A percentile compares a stretch with the other conserved stretches of the same genome.
phyloP scores from a whole-genome alignment of 1,140 invertebrate species.

The Samia ricini region DNA sequence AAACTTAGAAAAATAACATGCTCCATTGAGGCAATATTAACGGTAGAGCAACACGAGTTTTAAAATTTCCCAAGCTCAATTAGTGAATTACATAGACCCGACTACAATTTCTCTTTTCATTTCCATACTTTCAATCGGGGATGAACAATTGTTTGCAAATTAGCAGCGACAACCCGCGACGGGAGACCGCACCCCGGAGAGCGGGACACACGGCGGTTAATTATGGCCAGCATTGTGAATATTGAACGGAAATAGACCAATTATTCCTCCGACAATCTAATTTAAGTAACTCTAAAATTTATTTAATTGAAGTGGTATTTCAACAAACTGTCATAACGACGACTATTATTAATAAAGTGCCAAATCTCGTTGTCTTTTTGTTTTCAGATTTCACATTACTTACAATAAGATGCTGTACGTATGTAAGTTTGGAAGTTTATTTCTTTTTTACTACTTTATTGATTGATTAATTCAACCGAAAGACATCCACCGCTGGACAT shows the following conservation, averaged over 20 bases:
- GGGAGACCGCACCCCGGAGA: conserved; percentile 39
- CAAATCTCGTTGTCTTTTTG: too few species aligned
- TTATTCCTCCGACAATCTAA: background rate
- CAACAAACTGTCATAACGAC: background rate
- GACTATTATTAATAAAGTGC: too few species aligned
- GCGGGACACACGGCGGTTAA: conserved; percentile 31
- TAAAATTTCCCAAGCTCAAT: conserved; percentile 50
- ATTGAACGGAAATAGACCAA: background rate
- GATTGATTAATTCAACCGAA: too few species aligned
- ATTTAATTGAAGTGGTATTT: background rate
- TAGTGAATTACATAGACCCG: conserved; percentile 55
- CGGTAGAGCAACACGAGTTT: too few species aligned
- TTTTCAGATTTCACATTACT: too few species aligned
- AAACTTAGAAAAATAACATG: too few species aligned
- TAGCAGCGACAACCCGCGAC: conserved; percentile 61
- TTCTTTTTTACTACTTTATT: too few species aligned
- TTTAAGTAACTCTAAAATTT: background rate
- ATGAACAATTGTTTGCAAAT: conserved; percentile 74
- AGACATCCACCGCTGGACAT: too few species aligned
- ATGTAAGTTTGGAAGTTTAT: too few species aligned
- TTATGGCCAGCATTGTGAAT: background rate
- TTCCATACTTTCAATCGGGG: conserved; percentile 53
- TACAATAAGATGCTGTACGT: too few species aligned
- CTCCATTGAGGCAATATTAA: too few species aligned
- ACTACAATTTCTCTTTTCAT: conserved; percentile 56